Base-by-base conservation (phyloP, 1,140 invertebrate species). In the Metopolophium dirhodum region DNA sequence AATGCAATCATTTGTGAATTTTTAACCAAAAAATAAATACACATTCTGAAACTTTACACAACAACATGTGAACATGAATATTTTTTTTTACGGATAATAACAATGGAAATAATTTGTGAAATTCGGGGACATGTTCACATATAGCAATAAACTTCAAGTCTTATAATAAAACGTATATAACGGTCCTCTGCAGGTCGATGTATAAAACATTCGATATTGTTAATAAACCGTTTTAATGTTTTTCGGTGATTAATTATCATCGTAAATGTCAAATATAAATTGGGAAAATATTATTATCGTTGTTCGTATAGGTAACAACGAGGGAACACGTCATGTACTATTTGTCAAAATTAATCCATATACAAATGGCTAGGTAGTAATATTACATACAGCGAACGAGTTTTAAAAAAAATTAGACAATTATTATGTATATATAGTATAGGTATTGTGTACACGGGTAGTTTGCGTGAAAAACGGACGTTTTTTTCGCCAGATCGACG, bases 401-500 rank as follows among this genome's bases (percentile, higher is more conserved):
- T n/a, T 68, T 9, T 4, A 77, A 68, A 61, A 68, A 77, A 77
- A 14, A 85, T 14, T 41, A 45, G 9, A 85, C 41, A 41, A 11
- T 68, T 41, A 41, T 41, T 41, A 41, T 41, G 41, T 41, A 41
- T 41, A 41, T 41, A 41, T 41, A 4, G 4, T 41, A 41, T 41
- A 4, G 41, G 14, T 35, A n/a, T 77, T 77, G 30, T 77, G 61
- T 18, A 77, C 61, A 87, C 30, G 30, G 30, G 2, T 30, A 22
- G 87, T 26, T 88, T 41, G 86, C 86, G 45, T 87, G 47, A 87
- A 87, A 87, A n/a, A n/a, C 86, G 47, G 45, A 49, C 86, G 18
- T 87, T 87, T 87, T 35, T 49, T 49, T n/a, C 18, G 20, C 11
- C 47, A 49, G 47, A 49, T 20, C 30, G 26, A 47, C 30, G 26